Evolutionary conservation across 53 echinoderm and acorn worm species (phyloP), one percentile per base, ranked within the genome.

Genomic region (Apostichopus leukothele): DNA sequence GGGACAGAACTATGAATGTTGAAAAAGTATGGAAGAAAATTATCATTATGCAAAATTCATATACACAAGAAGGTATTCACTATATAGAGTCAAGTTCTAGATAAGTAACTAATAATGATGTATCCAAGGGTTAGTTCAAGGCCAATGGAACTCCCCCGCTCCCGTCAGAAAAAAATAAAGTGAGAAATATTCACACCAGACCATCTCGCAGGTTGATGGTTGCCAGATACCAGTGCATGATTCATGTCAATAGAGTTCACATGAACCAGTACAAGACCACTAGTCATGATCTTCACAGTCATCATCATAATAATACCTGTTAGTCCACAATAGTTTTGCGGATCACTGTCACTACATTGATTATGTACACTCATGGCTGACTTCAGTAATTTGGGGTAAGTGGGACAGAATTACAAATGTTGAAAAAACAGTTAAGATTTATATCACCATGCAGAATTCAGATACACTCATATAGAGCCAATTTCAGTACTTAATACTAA

Each of bases 51-150:
- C 25, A 60, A 60, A 60, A 60, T 60, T 18, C n/a, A 18, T 9
- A 18, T 75, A 75, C 20, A 75, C n/a, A 75, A 13, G n/a, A 21
- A 13, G 75, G 18, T 75, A 75, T 75, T 75, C 75, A 75, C 25
- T 75, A 75, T 13, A 75, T 9, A 75, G 75, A 75, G 75, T 75
- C 12, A 75, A 9, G 11, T 75, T 75, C n/a, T 9, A 75, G n/a
- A 75, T 13, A 13, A 18, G 9, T 75, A 13, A 75, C 75, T 13
- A 75, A 75, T 18, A 18, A 13, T 75, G 75, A 8, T 60, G 75
- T 18, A 75, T 75, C 75, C 11, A 13, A 13, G 11, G 26, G 75
- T 75, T 13, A 13, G n/a, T 75, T 13, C 12, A 13, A 75, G 11
- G 75, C n/a, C 11, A 75, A 13, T 75, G n/a, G 25, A 25, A 25